Evolutionary conservation across 30 jellyfish, hydroid and myxozoan genomes (phyloP).

Genomic region (Turritopsis dohrnii): DNA sequence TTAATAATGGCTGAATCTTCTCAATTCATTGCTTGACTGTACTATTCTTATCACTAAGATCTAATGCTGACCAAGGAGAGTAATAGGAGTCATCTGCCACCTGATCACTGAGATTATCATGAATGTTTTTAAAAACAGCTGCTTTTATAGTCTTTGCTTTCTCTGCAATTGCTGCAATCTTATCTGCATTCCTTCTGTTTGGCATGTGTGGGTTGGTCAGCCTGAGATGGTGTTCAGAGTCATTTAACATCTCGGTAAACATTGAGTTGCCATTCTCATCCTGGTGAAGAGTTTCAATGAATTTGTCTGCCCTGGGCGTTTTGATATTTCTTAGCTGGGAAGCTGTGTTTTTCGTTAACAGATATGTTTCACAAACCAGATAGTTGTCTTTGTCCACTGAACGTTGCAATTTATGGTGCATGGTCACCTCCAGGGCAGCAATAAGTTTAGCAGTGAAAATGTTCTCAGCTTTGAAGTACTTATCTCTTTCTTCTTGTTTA

Average conservation of each 20-base stretch:
- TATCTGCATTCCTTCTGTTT: background rate
- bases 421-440: background rate
- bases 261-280: no score
- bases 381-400: background rate
- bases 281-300: no score
- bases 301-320: no score
- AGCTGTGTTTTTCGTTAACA: no score
- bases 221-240: background rate
- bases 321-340: no score
- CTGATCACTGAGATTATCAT: background rate
- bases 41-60: background rate
- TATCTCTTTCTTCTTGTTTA: background rate
- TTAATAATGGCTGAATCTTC: background rate
- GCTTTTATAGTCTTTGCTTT: no score
- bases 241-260: no score
- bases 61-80: background rate
- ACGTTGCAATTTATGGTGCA: background rate
- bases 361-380: slow-evolving; percentile 1
- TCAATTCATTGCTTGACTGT: background rate
- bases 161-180: no score
- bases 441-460: background rate
- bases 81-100: background rate
- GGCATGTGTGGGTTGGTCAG: background rate
- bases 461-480: background rate
- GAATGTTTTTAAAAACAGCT: no score